Conservation (phyloP, 2,888 invertebrate species). For the Labia minor region DNA sequence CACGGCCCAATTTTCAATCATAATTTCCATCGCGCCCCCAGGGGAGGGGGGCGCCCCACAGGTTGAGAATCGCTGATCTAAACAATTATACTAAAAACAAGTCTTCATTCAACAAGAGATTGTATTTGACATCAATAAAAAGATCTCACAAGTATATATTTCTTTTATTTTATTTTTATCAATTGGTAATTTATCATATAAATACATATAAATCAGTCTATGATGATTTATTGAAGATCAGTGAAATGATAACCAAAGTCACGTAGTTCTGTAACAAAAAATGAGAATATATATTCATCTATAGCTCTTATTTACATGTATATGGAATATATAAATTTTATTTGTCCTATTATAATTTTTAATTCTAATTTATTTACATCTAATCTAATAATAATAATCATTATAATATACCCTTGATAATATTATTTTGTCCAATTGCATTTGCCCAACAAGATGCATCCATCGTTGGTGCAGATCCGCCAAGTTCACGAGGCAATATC, state of each 20-base stretch:
- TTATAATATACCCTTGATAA: background rate
- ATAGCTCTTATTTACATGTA: too few relatives aligned
- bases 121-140: too few relatives aligned
- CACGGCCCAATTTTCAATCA: too few relatives aligned
- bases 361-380: background rate
- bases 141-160: too few relatives aligned
- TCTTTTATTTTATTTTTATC: too few relatives aligned
- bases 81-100: too few relatives aligned
- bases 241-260: background rate
- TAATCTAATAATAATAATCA: background rate
- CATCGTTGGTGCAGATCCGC: constrained; percentile 17
- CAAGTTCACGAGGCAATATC: constrained; percentile 21
- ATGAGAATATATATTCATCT: background rate
- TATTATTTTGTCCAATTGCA: background rate
- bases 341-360: background rate
- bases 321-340: background rate
- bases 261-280: background rate
- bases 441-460: background rate
- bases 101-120: too few relatives aligned
- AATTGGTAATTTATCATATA: too few relatives aligned
- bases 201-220: background rate
- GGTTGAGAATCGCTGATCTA: too few relatives aligned
- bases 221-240: background rate
- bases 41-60: too few relatives aligned
- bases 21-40: too few relatives aligned